Conservation (phyloP, 1,140 invertebrate species). For the Drosophila pseudoananassae region DNA sequence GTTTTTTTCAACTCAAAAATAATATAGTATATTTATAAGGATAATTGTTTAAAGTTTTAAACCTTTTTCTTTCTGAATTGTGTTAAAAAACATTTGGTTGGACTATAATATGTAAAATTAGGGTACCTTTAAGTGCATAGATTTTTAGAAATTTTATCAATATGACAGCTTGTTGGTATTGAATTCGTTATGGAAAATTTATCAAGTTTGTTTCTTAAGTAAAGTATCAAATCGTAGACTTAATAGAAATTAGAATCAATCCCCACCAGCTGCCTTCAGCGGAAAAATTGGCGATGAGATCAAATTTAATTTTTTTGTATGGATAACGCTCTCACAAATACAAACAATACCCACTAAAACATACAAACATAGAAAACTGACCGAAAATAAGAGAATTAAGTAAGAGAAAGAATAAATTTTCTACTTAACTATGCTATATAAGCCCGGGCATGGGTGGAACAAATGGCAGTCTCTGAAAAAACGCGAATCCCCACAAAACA, state of each 20-base stretch:
- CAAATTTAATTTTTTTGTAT: neutral
- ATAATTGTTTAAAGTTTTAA: no score
- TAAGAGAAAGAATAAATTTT: neutral
- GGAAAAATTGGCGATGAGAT: neutral
- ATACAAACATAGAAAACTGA: neutral
- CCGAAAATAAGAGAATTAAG: neutral
- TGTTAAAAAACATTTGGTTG: no score
- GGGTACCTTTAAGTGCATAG: no score
- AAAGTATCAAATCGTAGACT: neutral
- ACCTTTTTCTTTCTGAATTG: no score
- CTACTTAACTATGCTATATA: neutral
- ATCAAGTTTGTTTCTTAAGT: neutral
- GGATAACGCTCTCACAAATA: neutral
- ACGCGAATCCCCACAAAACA: neutral
- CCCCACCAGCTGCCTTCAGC: neutral
- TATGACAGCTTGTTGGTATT: no score
- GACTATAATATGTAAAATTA: no score
- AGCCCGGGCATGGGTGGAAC: neutral
- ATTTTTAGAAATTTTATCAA: no score
- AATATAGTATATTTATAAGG: no score
- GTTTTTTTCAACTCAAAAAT: no score
- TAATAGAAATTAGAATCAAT: neutral
- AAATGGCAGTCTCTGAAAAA: neutral
- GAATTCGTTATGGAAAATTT: no score
- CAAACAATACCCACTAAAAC: neutral